phyloP scores from a whole-genome alignment of 1,140 invertebrate genomes.

The Sesamia nonagrioides region DNA sequence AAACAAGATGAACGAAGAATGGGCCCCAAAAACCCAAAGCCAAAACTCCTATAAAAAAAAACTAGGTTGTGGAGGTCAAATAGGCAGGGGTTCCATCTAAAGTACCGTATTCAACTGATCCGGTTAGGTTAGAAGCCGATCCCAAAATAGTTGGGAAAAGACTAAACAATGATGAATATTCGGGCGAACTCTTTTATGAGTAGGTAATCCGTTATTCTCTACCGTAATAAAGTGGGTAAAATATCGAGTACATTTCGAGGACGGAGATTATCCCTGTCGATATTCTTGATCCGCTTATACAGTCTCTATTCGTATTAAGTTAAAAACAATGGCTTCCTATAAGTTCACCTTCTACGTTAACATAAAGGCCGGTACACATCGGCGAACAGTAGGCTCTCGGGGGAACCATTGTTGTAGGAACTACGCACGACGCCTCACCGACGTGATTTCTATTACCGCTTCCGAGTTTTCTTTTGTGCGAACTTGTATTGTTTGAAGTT shows the following conservation, averaged over 20 bases:
- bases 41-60: too few relatives aligned
- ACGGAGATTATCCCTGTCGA: constrained; percentile 11
- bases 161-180: too few relatives aligned
- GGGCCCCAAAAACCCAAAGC: too few relatives aligned
- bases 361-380: constrained; percentile 49
- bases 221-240: not conserved
- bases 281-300: constrained; percentile 32
- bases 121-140: too few relatives aligned
- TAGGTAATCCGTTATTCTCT: not conserved
- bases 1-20: too few relatives aligned
- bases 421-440: constrained; percentile 33
- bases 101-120: too few relatives aligned
- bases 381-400: constrained; percentile 47
- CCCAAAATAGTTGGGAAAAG: too few relatives aligned
- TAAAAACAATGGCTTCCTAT: constrained; percentile 39
- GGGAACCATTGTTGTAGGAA: constrained; percentile 60
- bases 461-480: constrained; percentile 54
- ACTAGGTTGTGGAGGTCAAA: too few relatives aligned
- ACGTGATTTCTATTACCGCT: constrained; percentile 64
- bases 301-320: constrained; percentile 23
- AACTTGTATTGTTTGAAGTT: constrained; percentile 46
- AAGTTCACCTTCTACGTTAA: constrained; percentile 54
- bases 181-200: not conserved
- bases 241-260: constrained; percentile 4
- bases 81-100: too few relatives aligned